phyloP scores from a whole-genome alignment of 2,113 vertebrate genomes.

The Scytalopus superciliaris region DNA sequence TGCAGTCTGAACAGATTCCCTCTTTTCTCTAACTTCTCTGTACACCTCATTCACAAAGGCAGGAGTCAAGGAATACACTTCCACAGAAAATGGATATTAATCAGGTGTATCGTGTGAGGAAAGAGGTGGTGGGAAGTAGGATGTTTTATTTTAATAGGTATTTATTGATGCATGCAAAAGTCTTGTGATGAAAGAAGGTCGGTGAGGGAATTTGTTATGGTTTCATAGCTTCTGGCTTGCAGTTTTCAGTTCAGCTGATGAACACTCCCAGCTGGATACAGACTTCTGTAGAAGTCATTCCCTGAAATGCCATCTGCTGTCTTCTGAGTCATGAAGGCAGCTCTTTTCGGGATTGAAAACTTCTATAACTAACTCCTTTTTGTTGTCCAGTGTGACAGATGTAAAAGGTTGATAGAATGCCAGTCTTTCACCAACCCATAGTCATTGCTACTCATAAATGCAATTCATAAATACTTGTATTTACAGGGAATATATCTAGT shows the following conservation, averaged over 20 bases:
- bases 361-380: not conserved
- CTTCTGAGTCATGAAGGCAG: not conserved
- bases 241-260: not conserved
- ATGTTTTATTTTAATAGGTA: not conserved
- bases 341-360: not conserved
- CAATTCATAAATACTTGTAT: not conserved
- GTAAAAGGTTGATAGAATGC: not conserved
- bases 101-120: not conserved
- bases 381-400: not conserved
- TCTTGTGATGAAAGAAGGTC: not conserved
- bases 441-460: not conserved
- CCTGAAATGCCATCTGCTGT: not conserved
- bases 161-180: not conserved
- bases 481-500: not conserved
- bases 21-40: not conserved
- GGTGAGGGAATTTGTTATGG: not conserved
- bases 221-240: not conserved
- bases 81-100: not conserved
- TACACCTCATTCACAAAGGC: not conserved
- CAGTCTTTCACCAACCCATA: not conserved
- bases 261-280: not conserved
- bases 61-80: not conserved
- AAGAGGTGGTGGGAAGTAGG: not conserved
- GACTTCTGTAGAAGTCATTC: not conserved
- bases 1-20: not conserved